A percentile compares a stretch with the other conserved stretches of the same genome.
These are phyloP conservation scores for Cancer borealis DNA, from an alignment of 2,888 invertebrate genomes.

Conservation along the genomic window DNA sequence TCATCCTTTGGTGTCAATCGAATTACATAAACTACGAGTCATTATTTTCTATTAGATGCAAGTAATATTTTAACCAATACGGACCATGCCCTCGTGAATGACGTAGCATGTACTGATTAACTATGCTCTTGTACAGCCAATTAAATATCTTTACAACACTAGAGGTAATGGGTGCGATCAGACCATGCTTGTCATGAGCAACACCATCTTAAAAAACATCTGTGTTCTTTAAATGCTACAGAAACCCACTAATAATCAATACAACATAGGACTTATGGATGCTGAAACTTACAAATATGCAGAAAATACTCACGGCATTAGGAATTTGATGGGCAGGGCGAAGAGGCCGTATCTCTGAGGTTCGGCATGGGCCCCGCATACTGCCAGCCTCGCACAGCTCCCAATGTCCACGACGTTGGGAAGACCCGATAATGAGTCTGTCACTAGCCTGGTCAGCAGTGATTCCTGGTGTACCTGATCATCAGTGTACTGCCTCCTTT, in stretches of 20 bases:
- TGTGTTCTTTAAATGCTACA: not conserved
- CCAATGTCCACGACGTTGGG: constrained; percentile 77
- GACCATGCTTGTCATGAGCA: not conserved
- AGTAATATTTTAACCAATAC: not conserved
- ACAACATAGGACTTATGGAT: not conserved
- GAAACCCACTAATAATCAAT: not conserved
- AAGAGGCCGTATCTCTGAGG: constrained; percentile 79
- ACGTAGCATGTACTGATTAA: not conserved
- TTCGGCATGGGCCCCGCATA: constrained; percentile 79
- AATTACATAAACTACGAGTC: not conserved
- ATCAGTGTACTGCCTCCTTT: constrained; percentile 48
- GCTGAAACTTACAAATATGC: not conserved
- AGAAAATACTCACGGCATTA: constrained; percentile 76
- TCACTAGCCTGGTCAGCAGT: constrained; percentile 62
- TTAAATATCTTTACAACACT: not conserved
- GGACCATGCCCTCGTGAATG: not conserved
- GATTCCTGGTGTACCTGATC: constrained; percentile 54
- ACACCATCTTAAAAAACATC: not conserved
- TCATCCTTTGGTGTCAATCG: not conserved
- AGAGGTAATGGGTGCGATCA: not conserved
- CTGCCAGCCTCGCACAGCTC: constrained; percentile 79
- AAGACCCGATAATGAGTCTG: constrained; percentile 72
- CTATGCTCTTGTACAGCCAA: not conserved
- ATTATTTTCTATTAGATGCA: not conserved
- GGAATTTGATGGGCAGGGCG: constrained; percentile 78